These are phyloP conservation scores for Andrena chrysosceles DNA, from an alignment of 2,888 invertebrate genomes.

Conservation along the genomic window DNA sequence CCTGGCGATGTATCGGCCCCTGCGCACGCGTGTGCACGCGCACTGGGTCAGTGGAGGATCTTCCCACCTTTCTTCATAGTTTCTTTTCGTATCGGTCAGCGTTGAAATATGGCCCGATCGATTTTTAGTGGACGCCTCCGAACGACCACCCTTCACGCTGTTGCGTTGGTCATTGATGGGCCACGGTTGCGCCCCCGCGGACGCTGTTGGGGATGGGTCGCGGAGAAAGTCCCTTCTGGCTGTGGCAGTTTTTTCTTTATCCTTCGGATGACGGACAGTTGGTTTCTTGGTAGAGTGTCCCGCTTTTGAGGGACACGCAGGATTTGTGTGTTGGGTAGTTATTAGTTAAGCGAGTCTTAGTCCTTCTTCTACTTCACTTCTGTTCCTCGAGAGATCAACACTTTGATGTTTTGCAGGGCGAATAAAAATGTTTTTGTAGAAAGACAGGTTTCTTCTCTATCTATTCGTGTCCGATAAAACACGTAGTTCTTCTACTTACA, in stretches of 20 bases:
- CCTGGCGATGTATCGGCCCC: conserved; percentile 49
- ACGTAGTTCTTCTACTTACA: no score
- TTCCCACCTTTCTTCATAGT: conserved; percentile 62
- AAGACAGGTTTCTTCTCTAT: no score
- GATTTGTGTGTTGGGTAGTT: no score
- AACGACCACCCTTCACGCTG: conserved; percentile 25
- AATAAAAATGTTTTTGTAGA: no score
- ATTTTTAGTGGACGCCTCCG: conserved; percentile 62
- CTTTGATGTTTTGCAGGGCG: no score
- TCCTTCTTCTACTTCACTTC: no score
- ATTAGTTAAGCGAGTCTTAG: no score
- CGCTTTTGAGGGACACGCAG: no score
- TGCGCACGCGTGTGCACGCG: conserved; percentile 68
- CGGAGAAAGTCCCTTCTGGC: background rate
- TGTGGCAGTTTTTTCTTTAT: background rate
- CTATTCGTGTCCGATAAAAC: no score
- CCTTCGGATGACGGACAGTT: no score
- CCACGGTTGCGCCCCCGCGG: background rate
- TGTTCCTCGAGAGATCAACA: no score
- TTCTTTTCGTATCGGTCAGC: conserved; percentile 66
- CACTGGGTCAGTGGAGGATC: conserved; percentile 74
- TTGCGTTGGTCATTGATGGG: conserved; percentile 33
- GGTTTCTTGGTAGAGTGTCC: no score
- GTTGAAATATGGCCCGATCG: conserved; percentile 57
- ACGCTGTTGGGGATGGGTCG: background rate